Conservation (phyloP, 2,888 invertebrate genomes). For the Stenchaetothrips biformis region DNA sequence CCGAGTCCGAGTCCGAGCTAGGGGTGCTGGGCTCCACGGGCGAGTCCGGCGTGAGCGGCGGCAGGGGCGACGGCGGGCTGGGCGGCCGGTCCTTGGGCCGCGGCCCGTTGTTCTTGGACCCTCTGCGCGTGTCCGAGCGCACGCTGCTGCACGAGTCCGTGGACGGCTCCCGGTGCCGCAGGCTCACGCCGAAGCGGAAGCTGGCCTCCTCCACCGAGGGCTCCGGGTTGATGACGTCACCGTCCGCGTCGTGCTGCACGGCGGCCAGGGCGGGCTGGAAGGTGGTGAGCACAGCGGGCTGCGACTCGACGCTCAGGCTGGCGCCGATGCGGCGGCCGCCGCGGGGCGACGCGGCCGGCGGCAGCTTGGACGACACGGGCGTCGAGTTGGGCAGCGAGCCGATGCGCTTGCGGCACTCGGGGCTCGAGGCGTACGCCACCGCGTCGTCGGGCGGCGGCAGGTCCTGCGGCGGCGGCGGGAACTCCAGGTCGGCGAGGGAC, state of each 20-base stretch:
- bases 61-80: conserved; percentile 36
- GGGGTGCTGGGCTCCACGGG: conserved; percentile 38
- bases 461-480: conserved; percentile 79
- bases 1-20: conserved; percentile 34
- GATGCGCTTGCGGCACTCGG: conserved; percentile 39
- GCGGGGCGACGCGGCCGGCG: conserved; percentile 38
- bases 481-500: conserved; percentile 74
- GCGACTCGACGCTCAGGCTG: conserved; percentile 40
- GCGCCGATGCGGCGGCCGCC: conserved; percentile 33
- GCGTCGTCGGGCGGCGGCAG: conserved; percentile 72
- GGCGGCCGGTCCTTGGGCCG: conserved; percentile 39
- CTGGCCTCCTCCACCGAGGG: conserved; percentile 69
- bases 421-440: background rate
- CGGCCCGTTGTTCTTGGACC: conserved; percentile 33
- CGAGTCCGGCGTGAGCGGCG: conserved; percentile 44
- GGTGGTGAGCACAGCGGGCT: background rate
- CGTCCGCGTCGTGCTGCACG: background rate
- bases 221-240: conserved; percentile 46
- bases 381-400: conserved; percentile 41
- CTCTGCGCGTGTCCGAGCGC: conserved; percentile 43
- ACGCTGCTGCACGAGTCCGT: conserved; percentile 55
- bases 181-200: conserved; percentile 64
- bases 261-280: conserved; percentile 1
- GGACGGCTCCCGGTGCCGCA: conserved; percentile 61
- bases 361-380: conserved; percentile 32